phyloP scores from a whole-genome alignment of 2,888 invertebrate species.

The Tupiocoris notatus region DNA sequence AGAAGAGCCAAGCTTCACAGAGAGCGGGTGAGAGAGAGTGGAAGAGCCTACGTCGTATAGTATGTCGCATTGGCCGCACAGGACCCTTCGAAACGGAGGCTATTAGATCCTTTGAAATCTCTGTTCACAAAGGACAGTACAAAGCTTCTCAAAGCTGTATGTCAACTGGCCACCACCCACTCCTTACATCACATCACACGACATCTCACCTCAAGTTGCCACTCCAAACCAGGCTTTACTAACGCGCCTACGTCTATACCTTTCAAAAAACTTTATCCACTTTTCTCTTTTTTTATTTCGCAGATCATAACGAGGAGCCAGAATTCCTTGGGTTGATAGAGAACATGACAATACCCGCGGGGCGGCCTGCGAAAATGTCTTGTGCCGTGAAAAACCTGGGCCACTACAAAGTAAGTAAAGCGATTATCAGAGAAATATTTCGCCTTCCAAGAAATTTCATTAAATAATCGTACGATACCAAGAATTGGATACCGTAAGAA shows the following conservation, averaged over 20 bases:
- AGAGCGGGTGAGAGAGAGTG: too few species aligned
- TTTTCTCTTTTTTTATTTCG: conserved; percentile 35
- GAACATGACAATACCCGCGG: conserved; percentile 87
- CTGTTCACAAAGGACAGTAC: conserved; percentile 17
- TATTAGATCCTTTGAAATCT: conserved; percentile 43
- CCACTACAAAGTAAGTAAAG: conserved; percentile 76
- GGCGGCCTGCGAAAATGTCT: conserved; percentile 81
- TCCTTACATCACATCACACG: background rate
- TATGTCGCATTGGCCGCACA: background rate
- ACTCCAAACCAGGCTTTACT: background rate
- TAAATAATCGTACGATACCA: too few species aligned
- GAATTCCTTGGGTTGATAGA: conserved; percentile 87
- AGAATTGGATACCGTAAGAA: too few species aligned
- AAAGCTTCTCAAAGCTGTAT: conserved; percentile 36
- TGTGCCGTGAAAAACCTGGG: conserved; percentile 90
- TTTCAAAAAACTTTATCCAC: too few species aligned
- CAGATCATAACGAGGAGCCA: conserved; percentile 67
- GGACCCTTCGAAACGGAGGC: background rate
- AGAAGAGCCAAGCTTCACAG: conserved; percentile 6
- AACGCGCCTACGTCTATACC: background rate
- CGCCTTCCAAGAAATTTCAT: too few species aligned
- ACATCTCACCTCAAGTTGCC: background rate
- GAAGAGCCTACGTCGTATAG: background rate
- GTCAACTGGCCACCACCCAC: conserved; percentile 29
- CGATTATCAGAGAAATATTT: too few species aligned